Conservation (phyloP, 2,888 invertebrate species). For the Agrotis clavis region DNA sequence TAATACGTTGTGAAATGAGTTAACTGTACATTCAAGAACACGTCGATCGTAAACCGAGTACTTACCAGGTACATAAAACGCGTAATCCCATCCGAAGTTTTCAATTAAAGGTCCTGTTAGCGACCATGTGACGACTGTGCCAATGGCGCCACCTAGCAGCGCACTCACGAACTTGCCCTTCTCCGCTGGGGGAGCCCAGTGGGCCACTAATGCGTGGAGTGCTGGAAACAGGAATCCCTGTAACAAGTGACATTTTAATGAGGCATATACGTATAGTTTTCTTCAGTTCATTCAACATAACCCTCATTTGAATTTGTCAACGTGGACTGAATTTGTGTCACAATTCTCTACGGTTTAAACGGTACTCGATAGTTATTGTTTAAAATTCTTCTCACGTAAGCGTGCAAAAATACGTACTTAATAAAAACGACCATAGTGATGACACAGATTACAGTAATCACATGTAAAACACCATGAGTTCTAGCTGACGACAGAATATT, state of each 20-base stretch:
- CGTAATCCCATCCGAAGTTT: conserved; percentile 92
- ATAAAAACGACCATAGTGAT: conserved; percentile 14
- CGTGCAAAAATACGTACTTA: conserved; percentile 39
- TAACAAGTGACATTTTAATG: conserved; percentile 49
- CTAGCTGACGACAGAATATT: conserved; percentile 8
- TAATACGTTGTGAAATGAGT: conserved; percentile 28
- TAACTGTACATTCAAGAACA: conserved; percentile 27
- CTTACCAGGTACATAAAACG: conserved; percentile 92
- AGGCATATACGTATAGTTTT: neutral
- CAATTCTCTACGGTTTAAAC: neutral
- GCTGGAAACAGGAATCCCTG: conserved; percentile 92
- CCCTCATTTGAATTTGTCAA: neutral
- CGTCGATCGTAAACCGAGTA: conserved; percentile 33
- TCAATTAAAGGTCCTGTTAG: conserved; percentile 92
- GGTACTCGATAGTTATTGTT: conserved; percentile 10
- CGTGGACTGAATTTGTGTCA: neutral
- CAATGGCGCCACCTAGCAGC: conserved; percentile 93
- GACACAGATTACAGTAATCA: conserved; percentile 30
- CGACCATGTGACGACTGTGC: conserved; percentile 93
- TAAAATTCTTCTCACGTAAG: conserved; percentile 21
- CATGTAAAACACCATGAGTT: conserved; percentile 30
- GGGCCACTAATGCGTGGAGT: conserved; percentile 92
- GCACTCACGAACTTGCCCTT: conserved; percentile 93
- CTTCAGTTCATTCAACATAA: neutral
- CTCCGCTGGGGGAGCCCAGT: conserved; percentile 94